Base-by-base conservation (phyloP, 2,797 vertebrate genomes). In the Percopsis omiscomaycus region DNA sequence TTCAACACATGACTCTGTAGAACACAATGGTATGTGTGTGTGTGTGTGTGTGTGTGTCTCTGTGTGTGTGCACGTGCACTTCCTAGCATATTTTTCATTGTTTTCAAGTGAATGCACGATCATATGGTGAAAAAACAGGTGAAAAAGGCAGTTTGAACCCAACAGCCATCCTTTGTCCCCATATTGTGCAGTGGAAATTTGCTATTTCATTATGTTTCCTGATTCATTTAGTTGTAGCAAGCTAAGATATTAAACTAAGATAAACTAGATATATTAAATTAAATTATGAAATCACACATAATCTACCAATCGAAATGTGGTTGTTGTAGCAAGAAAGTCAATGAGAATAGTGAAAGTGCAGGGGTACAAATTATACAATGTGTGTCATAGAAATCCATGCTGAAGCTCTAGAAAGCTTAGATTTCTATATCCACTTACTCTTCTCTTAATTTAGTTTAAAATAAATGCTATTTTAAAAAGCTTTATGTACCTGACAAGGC, bases 21-120 rank as follows among this genome's bases (percentile, higher is more conserved):
- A 55, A 55, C 29, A 30, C 14, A 29, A 55, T n/a, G 55, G 30
- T 58, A 15, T 58, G 55, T 22, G 37, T 59, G 44, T 59, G 45
- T 47, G 57, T 59, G 42, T 58, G 55, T 58, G 55, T 45, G 16
- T 45, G n/a, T 22, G 37, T 27, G 42, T 58, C 14, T 44, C 10
- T 57, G 32, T 57, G 37, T 57, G 55, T 57, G 5, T 44, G 37
- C n/a, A 30, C 27, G 51, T 9, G 22, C 12, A 10, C 15, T n/a
- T 15, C 8, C 11, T 14, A n/a, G n/a, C 14, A 5, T 11, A 10
- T 52, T n/a, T 52, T 48, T 48, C 5, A 37, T 37, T 37, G 32
- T 37, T 37, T 37, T 5, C 5, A 37, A 37, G 14, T 49, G 11
- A 32, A 1, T 16, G 6, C 53, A 37, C 14, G 48, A 37, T 22